Evolutionary conservation across 1,140 invertebrate species (phyloP), one percentile per base, ranked within the genome.

Genomic region (Drosophila auraria): DNA sequence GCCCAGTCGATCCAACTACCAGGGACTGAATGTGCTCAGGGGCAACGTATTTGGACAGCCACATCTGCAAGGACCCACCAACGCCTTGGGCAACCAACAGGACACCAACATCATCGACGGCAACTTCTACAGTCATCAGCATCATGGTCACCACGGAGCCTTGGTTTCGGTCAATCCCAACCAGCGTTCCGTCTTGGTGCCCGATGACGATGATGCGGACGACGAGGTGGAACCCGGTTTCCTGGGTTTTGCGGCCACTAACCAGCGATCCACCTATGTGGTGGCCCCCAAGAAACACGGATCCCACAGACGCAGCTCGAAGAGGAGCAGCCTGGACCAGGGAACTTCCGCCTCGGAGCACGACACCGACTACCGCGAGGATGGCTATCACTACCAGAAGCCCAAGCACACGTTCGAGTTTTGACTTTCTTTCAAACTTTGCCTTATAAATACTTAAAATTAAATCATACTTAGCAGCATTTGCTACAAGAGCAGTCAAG

Each of bases 91-190:
- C 12, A 90, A 90, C 45, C 87, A 80, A 5, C 86, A 90, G 75
- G 86, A 90, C 38, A 84, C 79, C 2, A 90, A 90, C 17, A 90
- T 90, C 7, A 90, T 90, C 15, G 86, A 90, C 25, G 86, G 86
- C 25, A 84, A 82, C 54, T 90, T 90, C 68, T 89, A 90, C 30
- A 84, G 82, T 9, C 49, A 69, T 50, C 63, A 78, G 0, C 74
- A 78, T 66, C 63, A 69, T 57, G 63, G 74, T 1, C 62, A 72
- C 12, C 23, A 49, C 11, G 33, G 33, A 7, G 64, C 65, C 23
- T 53, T 82, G 12, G 49, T 81, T 0, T 30, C 64, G 2, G 38
- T 89, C 4, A 76, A 74, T 36, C 82, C 71, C 49, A 90, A 80
- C 44, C 78, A 62, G 33, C 75, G 84, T 3, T 60, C 68, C 0